A percentile compares a stretch with the other conserved stretches of the same genome.
Conservation (phyloP, 2,888 invertebrate genomes). For the Spilosoma lubricipeda region DNA sequence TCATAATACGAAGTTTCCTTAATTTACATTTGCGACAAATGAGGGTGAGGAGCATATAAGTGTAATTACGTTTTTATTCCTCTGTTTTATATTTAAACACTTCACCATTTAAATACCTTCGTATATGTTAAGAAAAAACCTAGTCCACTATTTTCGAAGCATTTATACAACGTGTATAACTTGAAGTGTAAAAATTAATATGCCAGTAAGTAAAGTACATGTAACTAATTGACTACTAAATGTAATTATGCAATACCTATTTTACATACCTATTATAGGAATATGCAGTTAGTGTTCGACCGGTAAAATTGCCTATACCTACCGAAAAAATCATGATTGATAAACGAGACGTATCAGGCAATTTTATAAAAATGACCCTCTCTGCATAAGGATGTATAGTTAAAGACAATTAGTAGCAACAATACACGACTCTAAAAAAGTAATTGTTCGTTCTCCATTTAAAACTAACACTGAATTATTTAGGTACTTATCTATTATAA, state of each 20-base stretch:
- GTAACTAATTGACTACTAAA: not conserved
- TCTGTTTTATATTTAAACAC: no score
- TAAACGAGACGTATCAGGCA: not conserved
- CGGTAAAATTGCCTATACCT: not conserved
- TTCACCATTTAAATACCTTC: no score
- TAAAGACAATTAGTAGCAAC: not conserved
- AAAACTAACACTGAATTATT: not conserved
- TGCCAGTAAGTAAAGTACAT: no score
- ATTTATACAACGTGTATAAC: no score
- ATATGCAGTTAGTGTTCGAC: not conserved
- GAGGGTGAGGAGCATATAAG: no score
- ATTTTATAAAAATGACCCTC: no score
- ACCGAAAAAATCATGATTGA: not conserved
- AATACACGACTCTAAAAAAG: not conserved
- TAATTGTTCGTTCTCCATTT: not conserved
- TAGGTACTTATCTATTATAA: not conserved
- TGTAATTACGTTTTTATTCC: no score
- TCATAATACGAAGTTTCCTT: no score
- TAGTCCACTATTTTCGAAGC: no score
- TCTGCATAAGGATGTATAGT: not conserved
- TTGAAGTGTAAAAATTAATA: no score
- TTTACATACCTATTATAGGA: not conserved
- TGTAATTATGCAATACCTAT: not conserved
- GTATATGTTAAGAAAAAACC: no score
- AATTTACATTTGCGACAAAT: no score